Conservation (phyloP, 2,888 invertebrate species). For the Trachelus troglodyta region DNA sequence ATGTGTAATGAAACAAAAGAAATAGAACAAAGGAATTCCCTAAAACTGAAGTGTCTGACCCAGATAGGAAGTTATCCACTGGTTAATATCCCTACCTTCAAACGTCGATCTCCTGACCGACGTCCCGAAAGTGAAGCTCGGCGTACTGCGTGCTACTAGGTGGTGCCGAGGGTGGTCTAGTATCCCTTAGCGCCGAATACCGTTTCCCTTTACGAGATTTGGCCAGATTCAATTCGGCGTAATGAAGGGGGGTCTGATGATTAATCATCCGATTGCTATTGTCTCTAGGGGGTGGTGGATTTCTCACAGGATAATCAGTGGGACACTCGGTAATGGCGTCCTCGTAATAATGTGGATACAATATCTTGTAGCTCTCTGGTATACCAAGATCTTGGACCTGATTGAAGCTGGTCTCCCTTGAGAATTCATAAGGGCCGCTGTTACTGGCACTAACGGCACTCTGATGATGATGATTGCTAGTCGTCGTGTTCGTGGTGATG, state of each 20-base stretch:
- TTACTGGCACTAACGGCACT: not conserved
- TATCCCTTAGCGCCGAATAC: slow-evolving; percentile 26
- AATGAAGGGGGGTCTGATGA: slow-evolving; percentile 13
- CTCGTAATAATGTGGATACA: slow-evolving; percentile 63
- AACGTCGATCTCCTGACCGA: slow-evolving; percentile 76
- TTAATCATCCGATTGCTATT: slow-evolving; percentile 11
- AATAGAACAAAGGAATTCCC: not conserved
- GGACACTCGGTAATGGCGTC: slow-evolving; percentile 53
- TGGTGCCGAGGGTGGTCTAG: slow-evolving; percentile 33
- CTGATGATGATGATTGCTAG: not conserved
- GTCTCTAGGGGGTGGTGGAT: slow-evolving; percentile 23
- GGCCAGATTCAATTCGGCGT: slow-evolving; percentile 34
- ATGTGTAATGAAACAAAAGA: too few relatives aligned
- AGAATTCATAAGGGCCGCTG: slow-evolving; percentile 22
- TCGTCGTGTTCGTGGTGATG: not conserved
- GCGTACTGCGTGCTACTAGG: slow-evolving; percentile 71
- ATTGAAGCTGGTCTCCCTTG: slow-evolving; percentile 52
- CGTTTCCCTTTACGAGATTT: slow-evolving; percentile 32
- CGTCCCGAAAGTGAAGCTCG: slow-evolving; percentile 75
- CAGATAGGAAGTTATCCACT: not conserved
- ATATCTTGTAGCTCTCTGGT: slow-evolving; percentile 60
- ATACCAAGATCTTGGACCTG: slow-evolving; percentile 56
- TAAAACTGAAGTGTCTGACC: not conserved
- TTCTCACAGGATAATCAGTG: slow-evolving; percentile 36
- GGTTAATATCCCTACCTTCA: slow-evolving; percentile 66